Evolutionary conservation across 1,140 invertebrate species (phyloP).

Genomic region (Capitella teleta): DNA sequence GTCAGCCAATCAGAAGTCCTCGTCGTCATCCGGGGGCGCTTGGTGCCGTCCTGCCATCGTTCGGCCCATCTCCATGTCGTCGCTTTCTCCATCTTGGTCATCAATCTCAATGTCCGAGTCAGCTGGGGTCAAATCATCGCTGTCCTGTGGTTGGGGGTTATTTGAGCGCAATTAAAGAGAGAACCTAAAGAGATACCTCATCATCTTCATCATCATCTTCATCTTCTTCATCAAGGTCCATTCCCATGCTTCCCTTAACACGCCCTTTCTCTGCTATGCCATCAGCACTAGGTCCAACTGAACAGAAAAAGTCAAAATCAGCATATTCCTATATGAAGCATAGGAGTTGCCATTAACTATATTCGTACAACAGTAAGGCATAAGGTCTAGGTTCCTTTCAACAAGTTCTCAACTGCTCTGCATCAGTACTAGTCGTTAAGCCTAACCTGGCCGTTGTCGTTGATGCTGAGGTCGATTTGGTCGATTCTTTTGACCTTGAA

Average conservation of each 20-base stretch:
- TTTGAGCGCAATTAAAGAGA: background rate
- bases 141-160: background rate
- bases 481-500: slow-evolving; percentile 8
- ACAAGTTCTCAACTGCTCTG: background rate
- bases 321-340: background rate
- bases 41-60: background rate
- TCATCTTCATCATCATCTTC: slow-evolving; percentile 7
- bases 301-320: background rate
- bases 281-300: background rate
- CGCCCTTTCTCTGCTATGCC: background rate
- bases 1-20: slow-evolving; percentile 11
- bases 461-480: slow-evolving; percentile 16
- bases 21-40: slow-evolving; percentile 1
- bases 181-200: background rate
- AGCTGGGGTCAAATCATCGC: background rate
- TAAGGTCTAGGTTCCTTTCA: background rate
- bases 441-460: slow-evolving; percentile 22
- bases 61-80: background rate
- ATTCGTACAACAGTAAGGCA: background rate
- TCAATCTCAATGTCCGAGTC: slow-evolving; percentile 9
- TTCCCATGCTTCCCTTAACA: slow-evolving; percentile 3
- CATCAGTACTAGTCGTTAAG: background rate
- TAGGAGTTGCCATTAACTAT: background rate
- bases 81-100: slow-evolving; percentile 2
- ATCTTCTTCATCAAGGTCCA: slow-evolving; percentile 7